These are phyloP conservation scores for Drosophila bunnanda DNA, from an alignment of 2,888 invertebrate genomes.

Conservation along the genomic window DNA sequence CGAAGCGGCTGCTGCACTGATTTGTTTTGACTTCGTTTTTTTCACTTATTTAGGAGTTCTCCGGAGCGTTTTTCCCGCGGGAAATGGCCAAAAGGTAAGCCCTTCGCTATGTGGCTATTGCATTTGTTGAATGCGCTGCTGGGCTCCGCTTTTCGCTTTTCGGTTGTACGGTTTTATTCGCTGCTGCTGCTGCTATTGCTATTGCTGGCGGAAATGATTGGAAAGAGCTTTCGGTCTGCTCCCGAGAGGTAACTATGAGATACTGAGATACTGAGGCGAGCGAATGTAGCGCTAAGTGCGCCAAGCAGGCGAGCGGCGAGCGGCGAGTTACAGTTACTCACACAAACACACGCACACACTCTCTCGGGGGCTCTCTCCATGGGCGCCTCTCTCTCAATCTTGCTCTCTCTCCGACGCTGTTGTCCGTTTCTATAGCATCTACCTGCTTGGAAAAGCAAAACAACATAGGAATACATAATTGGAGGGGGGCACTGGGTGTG, in stretches of 20 bases:
- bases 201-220: conserved; percentile 34
- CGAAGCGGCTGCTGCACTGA: conserved; percentile 57
- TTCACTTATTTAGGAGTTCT: neutral
- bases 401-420: conserved; percentile 9
- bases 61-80: conserved; percentile 3
- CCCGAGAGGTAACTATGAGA: conserved; percentile 84
- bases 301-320: conserved; percentile 27
- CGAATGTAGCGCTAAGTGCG: conserved; percentile 13
- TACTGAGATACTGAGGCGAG: conserved; percentile 83
- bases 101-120: neutral
- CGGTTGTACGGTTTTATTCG: conserved; percentile 6
- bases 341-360: conserved; percentile 30
- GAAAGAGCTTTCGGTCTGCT: conserved; percentile 81
- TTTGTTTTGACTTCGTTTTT: conserved; percentile 24
- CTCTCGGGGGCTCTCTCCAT: conserved; percentile 15
- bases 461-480: conserved; percentile 37
- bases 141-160: conserved; percentile 23
- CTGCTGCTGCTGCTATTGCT: conserved; percentile 31
- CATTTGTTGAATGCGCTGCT: conserved; percentile 12
- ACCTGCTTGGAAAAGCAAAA: conserved; percentile 73
- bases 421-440: conserved; percentile 52
- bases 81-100: conserved; percentile 8
- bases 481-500: conserved; percentile 8
- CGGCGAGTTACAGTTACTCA: conserved; percentile 73
- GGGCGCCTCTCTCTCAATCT: conserved; percentile 27